Base-by-base conservation (phyloP, 2,888 invertebrate species). In the Marronus borbonicus region DNA sequence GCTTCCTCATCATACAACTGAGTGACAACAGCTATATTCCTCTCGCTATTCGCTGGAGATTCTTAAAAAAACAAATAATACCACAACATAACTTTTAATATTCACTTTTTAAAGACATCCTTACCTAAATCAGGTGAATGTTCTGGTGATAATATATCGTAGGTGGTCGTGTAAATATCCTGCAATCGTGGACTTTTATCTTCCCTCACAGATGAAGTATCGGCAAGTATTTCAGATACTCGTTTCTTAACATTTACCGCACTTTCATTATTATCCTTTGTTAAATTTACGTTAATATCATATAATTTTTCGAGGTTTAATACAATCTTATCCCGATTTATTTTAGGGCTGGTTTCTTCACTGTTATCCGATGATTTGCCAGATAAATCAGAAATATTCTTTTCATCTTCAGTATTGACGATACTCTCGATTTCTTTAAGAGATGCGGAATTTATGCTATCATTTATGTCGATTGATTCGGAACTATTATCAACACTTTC, bases 1-100 rank as follows among this genome's bases (percentile, higher is more conserved):
- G 92, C 92, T 87, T 93, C 92, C 81, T 87, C 89, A 65, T 88
- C 89, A 78, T 89, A 79, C 60, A 77, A 20, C 12, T 79, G 79
- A 17, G 74, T 76, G 12, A 79, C 76, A 20, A 58, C 66, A 55
- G 58, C 44, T 70, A 69, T 49, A 76, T 81, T 39, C 64, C 79
- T 78, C 31, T 78, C 66, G 10, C 80, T 81, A 66, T 84, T 84
- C 8, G 82, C 84, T 44, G 85, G 84, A 66, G 85, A 85, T 78
- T 81, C 86, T 86, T 24, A 82, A 58, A 79, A 82, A 76, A 24
- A 76, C 78, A 20, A 80, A 80, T 58, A 62, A 12, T 17, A 70
- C 66, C 20, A 74, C 3, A 44, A 80, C 79, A 77, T 78, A 36
- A 78, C 36, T n/a, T 36, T 70, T 55, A 28, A 31, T 64, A 74